These are phyloP conservation scores for Drosophila ezoana DNA, from an alignment of 2,888 invertebrate genomes.

Conservation along the genomic window DNA sequence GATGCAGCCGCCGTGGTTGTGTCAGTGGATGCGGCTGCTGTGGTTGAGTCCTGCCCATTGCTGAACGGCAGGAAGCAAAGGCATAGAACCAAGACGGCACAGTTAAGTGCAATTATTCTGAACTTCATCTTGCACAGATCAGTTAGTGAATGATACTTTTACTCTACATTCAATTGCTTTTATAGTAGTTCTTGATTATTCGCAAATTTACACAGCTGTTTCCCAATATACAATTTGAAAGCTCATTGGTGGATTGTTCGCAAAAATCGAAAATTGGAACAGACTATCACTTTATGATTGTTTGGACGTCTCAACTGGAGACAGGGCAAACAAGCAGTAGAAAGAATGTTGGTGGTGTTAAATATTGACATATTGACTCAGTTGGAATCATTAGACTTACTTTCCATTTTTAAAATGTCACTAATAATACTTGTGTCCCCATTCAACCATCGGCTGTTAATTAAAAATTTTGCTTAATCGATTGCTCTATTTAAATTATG, in stretches of 20 bases:
- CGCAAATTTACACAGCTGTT: not conserved
- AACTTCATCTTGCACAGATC: conserved; percentile 20
- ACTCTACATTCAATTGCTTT: not conserved
- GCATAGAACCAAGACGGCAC: conserved; percentile 32
- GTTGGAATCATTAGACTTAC: not conserved
- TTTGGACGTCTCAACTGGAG: no score
- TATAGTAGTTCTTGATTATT: not conserved
- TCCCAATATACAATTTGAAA: not conserved
- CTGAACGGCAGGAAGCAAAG: conserved; percentile 17
- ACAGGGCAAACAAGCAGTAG: no score
- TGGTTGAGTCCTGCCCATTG: not conserved
- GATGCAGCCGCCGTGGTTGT: not conserved
- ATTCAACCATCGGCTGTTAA: no score
- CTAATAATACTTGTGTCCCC: not conserved
- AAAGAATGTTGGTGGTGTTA: no score
- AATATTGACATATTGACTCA: not conserved
- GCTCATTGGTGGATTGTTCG: no score
- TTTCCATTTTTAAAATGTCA: not conserved
- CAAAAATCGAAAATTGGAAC: no score
- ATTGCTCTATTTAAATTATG: no score
- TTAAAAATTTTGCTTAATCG: no score
- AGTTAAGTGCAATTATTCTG: conserved; percentile 11
- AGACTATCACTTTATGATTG: no score
- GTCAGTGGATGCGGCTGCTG: not conserved
- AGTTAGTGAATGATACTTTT: conserved; percentile 23